These are phyloP conservation scores for Aradophagus sp. DNA, from an alignment of 1,140 invertebrate genomes.

Conservation along the genomic window DNA sequence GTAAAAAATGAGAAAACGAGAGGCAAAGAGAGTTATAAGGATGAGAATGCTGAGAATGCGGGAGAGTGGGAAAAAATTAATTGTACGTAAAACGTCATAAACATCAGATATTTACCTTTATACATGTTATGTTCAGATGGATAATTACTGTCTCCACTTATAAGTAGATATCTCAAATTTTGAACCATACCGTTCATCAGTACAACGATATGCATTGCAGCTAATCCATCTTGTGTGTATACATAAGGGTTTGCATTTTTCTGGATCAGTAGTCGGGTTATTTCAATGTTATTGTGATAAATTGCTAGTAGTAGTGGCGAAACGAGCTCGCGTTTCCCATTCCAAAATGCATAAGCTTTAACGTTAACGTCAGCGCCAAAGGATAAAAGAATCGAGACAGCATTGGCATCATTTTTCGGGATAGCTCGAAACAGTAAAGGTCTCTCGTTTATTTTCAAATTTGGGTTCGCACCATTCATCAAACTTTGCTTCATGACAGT, in stretches of 20 bases:
- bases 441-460: not conserved
- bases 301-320: slow-evolving; percentile 1
- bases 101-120: not conserved
- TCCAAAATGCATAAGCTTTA: too few relatives aligned
- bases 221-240: slow-evolving; percentile 5
- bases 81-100: too few relatives aligned
- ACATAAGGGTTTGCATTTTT: slow-evolving; percentile 1
- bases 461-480: not conserved
- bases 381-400: too few relatives aligned
- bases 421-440: not conserved
- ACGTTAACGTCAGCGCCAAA: not conserved
- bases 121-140: not conserved
- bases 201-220: slow-evolving; percentile 8
- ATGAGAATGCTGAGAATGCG: too few relatives aligned
- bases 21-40: not conserved
- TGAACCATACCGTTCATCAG: not conserved
- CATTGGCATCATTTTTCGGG: not conserved
- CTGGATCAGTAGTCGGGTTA: slow-evolving; percentile 1
- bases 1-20: too few relatives aligned
- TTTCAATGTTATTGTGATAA: not conserved
- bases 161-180: slow-evolving; percentile 7
- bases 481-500: too few relatives aligned
- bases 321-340: not conserved
- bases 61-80: too few relatives aligned
- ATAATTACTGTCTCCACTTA: slow-evolving; percentile 1